phyloP scores from a whole-genome alignment of 2,888 invertebrate species.

The Sceliomorpha sp. region DNA sequence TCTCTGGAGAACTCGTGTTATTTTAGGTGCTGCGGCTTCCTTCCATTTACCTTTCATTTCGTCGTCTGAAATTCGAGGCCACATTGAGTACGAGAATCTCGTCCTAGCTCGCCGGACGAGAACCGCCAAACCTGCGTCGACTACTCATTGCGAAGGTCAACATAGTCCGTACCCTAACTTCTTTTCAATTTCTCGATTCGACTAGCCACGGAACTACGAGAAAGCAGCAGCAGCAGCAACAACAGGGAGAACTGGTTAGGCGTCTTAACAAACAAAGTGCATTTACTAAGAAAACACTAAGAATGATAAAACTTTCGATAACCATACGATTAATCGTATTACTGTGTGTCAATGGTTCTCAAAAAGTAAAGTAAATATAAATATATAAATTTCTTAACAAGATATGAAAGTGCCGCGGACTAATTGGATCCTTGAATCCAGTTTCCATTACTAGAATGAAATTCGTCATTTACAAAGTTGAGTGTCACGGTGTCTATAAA shows the following conservation, averaged over 20 bases:
- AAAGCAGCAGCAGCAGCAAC: background rate
- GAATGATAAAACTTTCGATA: too few species aligned
- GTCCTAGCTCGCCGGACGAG: background rate
- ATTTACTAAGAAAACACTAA: conserved; percentile 9
- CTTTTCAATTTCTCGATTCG: background rate
- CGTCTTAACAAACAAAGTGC: conserved; percentile 10
- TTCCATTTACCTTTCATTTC: conserved; percentile 19
- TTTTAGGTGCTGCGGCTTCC: conserved; percentile 9
- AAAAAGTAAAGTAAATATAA: too few species aligned
- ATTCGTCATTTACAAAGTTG: conserved; percentile 11
- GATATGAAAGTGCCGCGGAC: too few species aligned
- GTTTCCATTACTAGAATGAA: background rate
- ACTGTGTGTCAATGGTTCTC: too few species aligned
- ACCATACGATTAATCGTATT: too few species aligned
- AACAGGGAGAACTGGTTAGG: conserved; percentile 7
- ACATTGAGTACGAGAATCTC: background rate
- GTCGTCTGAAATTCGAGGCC: background rate
- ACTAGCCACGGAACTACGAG: background rate
- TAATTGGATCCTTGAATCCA: too few species aligned
- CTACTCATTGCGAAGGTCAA: conserved; percentile 6
- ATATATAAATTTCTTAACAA: too few species aligned
- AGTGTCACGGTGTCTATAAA: conserved; percentile 27
- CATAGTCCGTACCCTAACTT: conserved; percentile 1
- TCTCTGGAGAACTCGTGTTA: conserved; percentile 17
- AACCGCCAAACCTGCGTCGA: background rate